Base-by-base conservation (phyloP, 1,140 invertebrate species). In the Adoxophyes honmai region DNA sequence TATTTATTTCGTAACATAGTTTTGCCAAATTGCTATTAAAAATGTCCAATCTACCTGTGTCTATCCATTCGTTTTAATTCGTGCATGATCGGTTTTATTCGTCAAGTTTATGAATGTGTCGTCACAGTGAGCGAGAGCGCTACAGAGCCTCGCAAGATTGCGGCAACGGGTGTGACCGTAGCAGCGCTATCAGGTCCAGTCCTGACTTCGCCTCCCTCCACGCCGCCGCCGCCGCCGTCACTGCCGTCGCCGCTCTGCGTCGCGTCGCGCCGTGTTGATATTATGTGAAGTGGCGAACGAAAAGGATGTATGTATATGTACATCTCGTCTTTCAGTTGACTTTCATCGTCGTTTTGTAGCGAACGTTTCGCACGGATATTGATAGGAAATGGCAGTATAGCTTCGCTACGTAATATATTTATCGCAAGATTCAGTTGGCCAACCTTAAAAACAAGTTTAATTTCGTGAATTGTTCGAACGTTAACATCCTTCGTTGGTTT, bases 301-400 rank as follows among this genome's bases (percentile, higher is more conserved):
- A 81, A 86, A 81, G 81, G 82, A 86, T 81, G 75, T 81, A 78
- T 79, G 75, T 84, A 88, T 88, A 84, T 80, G 73, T 84, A 82
- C 74, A 78, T 86, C 82, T 87, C 85, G 82, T 82, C 82, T 86
- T 84, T 84, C 85, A 88, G 85, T 88, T 86, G 85, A 88, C 85
- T 88, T 88, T 88, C 81, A 83, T 86, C 85, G 77, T 78, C 80
- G 82, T 86, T 85, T 86, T 79, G 82, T 78, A 78, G 85, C 70
- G 81, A 88, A 86, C 85, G 85, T 84, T 86, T 86, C 75, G 82
- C 79, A 80, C 78, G 77, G 75, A 75, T 79, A 74, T 85, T 69
- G 74, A 83, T 78, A 85, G 73, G 70, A 81, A 83, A 86, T 82
- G 83, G 77, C 77, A 83, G 68, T 81, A 78, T 83, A 76, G 78